Base-by-base conservation (phyloP, 2,797 vertebrate species). In the Tokudaia muenninki region DNA sequence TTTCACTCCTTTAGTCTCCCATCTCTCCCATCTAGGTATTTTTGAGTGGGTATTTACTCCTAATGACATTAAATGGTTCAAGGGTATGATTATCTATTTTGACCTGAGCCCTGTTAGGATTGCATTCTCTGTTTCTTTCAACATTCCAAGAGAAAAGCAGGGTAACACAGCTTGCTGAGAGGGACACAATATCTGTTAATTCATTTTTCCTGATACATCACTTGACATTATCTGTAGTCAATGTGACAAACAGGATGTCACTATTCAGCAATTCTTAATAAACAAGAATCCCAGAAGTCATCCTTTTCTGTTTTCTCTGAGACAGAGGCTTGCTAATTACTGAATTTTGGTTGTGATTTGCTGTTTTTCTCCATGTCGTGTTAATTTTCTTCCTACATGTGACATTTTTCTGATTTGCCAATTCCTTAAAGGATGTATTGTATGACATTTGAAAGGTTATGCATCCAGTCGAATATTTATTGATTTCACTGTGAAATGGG, bases 201-300 rank as follows among this genome's bases (percentile, higher is more conserved):
- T 95, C 52, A 3, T 61, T 94, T 94, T 93, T 90, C 29, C 21
- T 93, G 41, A 77, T 90, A 47, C 44, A 24, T 90, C 83, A 14
- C 24, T 97, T 95, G 92, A 94, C 70, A 44, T 80, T 94, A 95
- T 50, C 87, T 94, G 59, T 80, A 96, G 91, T 94, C 86, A 92
- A 75, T 70, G 55, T 87, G 67, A 52, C 79, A 95, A 95, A 90
- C 22, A 90, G 22, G 19, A 82, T 72, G 37, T 19, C 47, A 61
- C 44, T 82, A 13, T 47, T 87, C 86, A 80, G 59, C 44, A 29
- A 81, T 87, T 95, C 84, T 92, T 75, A 94, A 72, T 67, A 94
- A 89, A 83, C 41, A 91, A 44, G 9, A 74, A n/a, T 50, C 47
- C 52, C 52, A 24, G 37, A 78, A 55, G 26, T 31, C 17, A 47